A percentile compares a stretch with the other conserved stretches of the same genome.
These are phyloP conservation scores for Gnathonemus longibarbis DNA, from an alignment of 2,113 vertebrate species.

Conservation along the genomic window DNA sequence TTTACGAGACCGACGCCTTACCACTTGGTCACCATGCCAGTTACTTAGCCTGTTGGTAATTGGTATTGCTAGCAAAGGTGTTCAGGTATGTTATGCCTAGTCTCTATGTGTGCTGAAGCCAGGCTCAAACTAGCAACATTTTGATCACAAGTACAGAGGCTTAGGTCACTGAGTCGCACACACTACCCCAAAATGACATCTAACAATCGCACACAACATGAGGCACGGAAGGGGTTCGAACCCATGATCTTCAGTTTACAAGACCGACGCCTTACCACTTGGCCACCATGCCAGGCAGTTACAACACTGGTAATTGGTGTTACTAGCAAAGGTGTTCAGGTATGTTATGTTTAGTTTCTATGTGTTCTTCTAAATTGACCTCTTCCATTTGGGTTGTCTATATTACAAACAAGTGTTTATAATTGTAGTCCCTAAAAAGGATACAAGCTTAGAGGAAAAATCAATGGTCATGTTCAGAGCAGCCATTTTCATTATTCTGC, in stretches of 20 bases:
- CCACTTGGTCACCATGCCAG: too few species aligned
- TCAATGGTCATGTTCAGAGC: neutral
- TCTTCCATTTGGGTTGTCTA: neutral
- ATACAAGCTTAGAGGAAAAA: neutral
- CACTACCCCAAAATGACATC: too few species aligned
- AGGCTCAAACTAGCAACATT: too few species aligned
- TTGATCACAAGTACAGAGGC: too few species aligned
- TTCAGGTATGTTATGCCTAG: neutral
- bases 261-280: too few species aligned
- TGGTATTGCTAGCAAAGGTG: too few species aligned
- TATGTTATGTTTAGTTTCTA: neutral
- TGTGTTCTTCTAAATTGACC: neutral
- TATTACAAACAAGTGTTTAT: neutral
- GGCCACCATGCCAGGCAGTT: too few species aligned
- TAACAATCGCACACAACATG: rapidly evolving
- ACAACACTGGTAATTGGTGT: neutral
- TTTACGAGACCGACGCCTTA: too few species aligned
- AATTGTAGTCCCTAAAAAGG: neutral
- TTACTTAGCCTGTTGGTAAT: too few species aligned
- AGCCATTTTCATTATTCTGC: neutral
- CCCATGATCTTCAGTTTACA: too few species aligned
- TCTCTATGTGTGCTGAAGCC: neutral
- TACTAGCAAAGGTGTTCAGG: neutral
- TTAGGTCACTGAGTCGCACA: too few species aligned
- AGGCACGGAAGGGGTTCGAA: too few species aligned